Percentiles rank a stretch among this genome's conserved stretches.
phyloP scores from a whole-genome alignment of 2,797 vertebrate genomes.

The Sebastes vulpes region DNA sequence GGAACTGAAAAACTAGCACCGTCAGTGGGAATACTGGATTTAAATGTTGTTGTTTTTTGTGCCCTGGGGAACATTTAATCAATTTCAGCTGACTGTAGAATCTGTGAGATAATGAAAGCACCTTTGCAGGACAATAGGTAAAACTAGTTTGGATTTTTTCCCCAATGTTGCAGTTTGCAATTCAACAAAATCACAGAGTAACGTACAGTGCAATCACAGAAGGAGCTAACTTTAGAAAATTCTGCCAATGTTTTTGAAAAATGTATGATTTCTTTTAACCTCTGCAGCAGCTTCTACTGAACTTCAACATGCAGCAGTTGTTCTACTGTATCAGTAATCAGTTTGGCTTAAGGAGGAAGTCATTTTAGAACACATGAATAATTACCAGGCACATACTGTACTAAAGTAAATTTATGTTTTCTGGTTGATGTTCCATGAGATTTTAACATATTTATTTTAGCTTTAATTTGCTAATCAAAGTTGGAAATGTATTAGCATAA shows the following conservation, averaged over 20 bases:
- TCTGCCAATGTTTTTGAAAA: not conserved
- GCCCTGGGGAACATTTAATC: not conserved
- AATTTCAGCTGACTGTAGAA: not conserved
- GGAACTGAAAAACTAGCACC: not conserved
- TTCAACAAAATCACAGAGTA: not conserved
- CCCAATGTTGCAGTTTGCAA: not conserved
- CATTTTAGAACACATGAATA: slow-evolving; percentile 12
- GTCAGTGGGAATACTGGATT: not conserved
- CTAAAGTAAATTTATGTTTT: slow-evolving; percentile 31
- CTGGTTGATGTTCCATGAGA: slow-evolving; percentile 17
- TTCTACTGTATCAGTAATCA: not conserved
- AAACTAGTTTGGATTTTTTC: not conserved
- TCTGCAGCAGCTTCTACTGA: not conserved
- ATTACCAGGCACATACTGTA: slow-evolving; percentile 16
- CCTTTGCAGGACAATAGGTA: not conserved
- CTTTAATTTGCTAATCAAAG: slow-evolving; percentile 62
- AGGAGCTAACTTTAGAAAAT: not conserved
- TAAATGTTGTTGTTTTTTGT: not conserved
- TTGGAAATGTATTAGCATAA: slow-evolving; percentile 45
- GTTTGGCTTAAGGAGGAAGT: not conserved
- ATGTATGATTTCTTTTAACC: not conserved
- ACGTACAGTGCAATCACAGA: not conserved
- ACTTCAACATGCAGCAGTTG: not conserved
- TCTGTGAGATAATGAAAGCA: not conserved
- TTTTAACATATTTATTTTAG: slow-evolving; percentile 16